Conservation (phyloP, 2,113 vertebrate species). For the Callocephalon fimbriatum region DNA sequence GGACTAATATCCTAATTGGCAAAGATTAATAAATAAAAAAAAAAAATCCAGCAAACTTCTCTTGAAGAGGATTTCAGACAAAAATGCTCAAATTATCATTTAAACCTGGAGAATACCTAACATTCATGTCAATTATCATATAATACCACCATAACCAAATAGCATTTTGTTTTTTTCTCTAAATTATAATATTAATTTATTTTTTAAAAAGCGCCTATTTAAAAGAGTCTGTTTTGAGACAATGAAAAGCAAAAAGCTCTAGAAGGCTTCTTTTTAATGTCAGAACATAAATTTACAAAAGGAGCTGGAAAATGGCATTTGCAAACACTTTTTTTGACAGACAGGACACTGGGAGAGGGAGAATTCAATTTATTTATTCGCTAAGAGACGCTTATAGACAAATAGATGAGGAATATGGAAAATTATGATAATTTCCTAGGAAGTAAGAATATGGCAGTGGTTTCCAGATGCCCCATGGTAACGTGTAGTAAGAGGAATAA, state of each 20-base stretch:
- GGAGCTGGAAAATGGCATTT: neutral
- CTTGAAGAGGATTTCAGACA: neutral
- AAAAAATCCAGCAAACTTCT: fast-evolving
- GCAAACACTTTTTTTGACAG: neutral
- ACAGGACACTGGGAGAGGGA: neutral
- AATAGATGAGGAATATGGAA: neutral
- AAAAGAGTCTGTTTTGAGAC: neutral
- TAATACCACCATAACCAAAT: neutral
- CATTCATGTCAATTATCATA: neutral
- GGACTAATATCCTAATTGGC: neutral
- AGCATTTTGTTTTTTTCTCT: neutral
- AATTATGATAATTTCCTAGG: neutral
- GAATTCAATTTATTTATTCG: neutral
- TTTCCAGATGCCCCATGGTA: neutral
- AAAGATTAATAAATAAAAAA: neutral
- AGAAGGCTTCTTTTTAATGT: neutral
- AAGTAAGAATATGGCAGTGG: neutral
- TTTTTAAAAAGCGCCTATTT: neutral
- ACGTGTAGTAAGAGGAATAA: neutral
- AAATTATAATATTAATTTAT: neutral
- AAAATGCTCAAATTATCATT: neutral
- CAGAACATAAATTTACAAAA: neutral
- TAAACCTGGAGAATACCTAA: neutral
- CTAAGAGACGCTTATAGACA: neutral
- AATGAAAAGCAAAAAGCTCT: neutral